phyloP scores from a whole-genome alignment of 92 coral and sea anemone genomes.

The Palythoa caribaeorum region DNA sequence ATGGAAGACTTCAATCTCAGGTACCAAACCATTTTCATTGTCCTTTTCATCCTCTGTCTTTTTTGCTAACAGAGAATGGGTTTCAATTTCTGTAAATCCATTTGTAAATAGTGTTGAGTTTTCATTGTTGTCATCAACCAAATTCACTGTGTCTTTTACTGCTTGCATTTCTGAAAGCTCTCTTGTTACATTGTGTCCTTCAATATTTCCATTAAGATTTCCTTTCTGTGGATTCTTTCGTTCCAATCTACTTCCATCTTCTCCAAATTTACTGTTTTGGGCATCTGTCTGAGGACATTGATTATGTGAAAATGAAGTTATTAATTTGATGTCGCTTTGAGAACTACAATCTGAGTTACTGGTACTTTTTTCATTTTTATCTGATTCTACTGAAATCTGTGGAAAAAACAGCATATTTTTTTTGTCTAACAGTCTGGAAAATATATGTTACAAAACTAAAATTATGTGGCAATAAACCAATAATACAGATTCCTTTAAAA shows the following conservation, averaged over 20 bases:
- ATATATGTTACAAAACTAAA: no score
- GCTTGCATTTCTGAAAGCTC: slow-evolving; percentile 41
- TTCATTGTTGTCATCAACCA: not conserved
- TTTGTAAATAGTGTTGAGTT: slow-evolving; percentile 41
- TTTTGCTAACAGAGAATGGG: not conserved
- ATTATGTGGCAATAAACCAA: no score
- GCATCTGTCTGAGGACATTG: slow-evolving; percentile 8
- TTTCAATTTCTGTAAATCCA: slow-evolving; percentile 31
- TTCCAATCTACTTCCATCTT: not conserved
- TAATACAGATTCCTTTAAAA: no score
- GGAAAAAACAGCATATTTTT: slow-evolving; percentile 24
- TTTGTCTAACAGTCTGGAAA: no score
- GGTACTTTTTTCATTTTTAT: not conserved
- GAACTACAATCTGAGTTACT: not conserved
- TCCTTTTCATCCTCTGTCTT: not conserved
- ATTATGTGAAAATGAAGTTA: not conserved
- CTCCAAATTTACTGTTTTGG: not conserved
- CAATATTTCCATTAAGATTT: not conserved
- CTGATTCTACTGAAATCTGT: slow-evolving; percentile 9
- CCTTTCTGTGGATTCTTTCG: not conserved
- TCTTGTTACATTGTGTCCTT: not conserved
- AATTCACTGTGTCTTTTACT: not conserved
- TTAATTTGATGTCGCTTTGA: not conserved
- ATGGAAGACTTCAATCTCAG: slow-evolving; percentile 35
- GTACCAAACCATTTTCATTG: not conserved